phyloP scores from a whole-genome alignment of 1,140 invertebrate genomes.

The Melipona quadrifasciata region DNA sequence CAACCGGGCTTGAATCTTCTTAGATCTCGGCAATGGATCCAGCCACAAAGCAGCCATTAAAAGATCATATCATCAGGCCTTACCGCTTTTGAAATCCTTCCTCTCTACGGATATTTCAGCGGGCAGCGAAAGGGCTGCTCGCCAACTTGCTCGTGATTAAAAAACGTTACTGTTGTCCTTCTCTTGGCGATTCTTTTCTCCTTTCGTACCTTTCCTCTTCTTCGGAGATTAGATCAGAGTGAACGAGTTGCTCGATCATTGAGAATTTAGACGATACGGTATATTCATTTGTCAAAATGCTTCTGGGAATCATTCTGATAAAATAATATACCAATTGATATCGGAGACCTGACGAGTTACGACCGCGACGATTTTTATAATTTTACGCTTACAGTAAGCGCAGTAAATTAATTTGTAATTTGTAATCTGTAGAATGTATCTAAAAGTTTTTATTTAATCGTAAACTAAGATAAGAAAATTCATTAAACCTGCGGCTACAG shows the following conservation, averaged over 20 bases:
- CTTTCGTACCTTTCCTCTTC: background rate
- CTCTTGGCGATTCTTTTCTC: too few relatives aligned
- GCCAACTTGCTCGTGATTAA: constrained; percentile 30
- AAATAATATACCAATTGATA: background rate
- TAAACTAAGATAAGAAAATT: too few relatives aligned
- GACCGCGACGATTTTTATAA: too few relatives aligned
- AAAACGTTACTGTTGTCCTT: constrained; percentile 28
- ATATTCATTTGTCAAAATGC: background rate
- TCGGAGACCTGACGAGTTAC: background rate
- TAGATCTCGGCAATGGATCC: constrained; percentile 80
- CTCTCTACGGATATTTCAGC: constrained; percentile 62
- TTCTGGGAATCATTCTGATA: background rate
- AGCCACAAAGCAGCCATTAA: constrained; percentile 82
- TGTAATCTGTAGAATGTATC: too few relatives aligned
- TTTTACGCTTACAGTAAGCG: too few relatives aligned
- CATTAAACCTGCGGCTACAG: background rate
- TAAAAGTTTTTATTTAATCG: too few relatives aligned
- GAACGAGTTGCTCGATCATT: background rate
- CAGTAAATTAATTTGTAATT: too few relatives aligned
- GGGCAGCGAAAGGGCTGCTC: constrained; percentile 21
- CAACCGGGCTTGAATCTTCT: constrained; percentile 68
- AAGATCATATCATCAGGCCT: constrained; percentile 80
- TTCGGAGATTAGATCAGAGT: background rate
- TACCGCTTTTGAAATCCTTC: constrained; percentile 72
- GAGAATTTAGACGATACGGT: background rate